Base-by-base conservation (phyloP, 1,140 invertebrate species). In the Cryptotermes secundus region DNA sequence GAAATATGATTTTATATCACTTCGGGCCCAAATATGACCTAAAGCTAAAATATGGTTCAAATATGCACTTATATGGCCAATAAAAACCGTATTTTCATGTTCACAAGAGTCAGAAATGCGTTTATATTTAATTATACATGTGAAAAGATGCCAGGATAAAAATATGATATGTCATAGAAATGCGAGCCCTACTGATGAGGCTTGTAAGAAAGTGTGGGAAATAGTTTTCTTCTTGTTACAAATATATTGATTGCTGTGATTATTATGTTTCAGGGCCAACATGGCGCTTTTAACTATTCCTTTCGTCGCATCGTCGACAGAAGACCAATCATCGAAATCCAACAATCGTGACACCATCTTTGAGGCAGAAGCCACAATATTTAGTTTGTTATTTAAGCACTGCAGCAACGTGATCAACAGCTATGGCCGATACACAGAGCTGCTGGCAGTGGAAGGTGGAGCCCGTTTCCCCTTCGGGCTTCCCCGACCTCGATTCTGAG, bases 261-360 rank as follows among this genome's bases (percentile, higher is more conserved):
- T 26, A 24, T 19, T 83, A 65, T 35, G 35, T 83, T 83, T 24
- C 82, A 83, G 82, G 53, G 82, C 82, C 82, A 83, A 31, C 9
- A 83, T 83, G 82, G 82, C 82, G 80, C 34, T 38, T 36, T 26
- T 80, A 38, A n/a, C 34, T 83, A 49, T 65, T 79, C 59, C 34
- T 45, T 83, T 53, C 82, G 82, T 83, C 82, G 82, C 82, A 35
- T 45, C 26, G 82, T 53, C 82, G 82, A 83, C 82, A 45, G 82
- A 36, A 83, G 80, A 81, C 80, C 31, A 81, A 81, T 38, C n/a
- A 72, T 31, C 7, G 6, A 14, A 3, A 34, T 83, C 82, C 24
- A 83, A 36, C 82, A 80, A 12, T 31, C 82, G 82, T 53, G 35
- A 31, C 82, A 72, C 38, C 42, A 72, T 31, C 59, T 72, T 72